A percentile compares a stretch with the other conserved stretches of the same genome.
phyloP scores from a whole-genome alignment of 2,888 invertebrate species.

The Drosophila algonquin region DNA sequence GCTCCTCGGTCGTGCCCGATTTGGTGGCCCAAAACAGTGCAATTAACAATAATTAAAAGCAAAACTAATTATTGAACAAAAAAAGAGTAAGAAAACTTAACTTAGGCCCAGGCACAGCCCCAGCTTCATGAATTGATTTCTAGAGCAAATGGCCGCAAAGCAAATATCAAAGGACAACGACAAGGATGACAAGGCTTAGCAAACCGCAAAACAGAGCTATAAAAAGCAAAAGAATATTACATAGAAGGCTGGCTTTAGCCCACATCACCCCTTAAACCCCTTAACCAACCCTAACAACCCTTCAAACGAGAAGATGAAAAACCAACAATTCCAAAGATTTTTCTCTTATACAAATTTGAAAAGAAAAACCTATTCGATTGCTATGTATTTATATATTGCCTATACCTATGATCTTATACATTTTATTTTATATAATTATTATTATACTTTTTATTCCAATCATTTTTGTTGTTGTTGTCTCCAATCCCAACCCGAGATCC shows the following conservation, averaged over 20 bases:
- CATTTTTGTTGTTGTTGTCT: conserved; percentile 25
- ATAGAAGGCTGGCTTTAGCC: not conserved
- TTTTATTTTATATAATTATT: conserved; percentile 28
- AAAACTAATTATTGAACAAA: not conserved
- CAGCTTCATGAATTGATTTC: not conserved
- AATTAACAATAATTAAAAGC: conserved; percentile 68
- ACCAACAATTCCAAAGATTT: conserved; percentile 65
- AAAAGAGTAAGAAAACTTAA: conserved; percentile 7
- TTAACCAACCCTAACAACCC: conserved; percentile 1
- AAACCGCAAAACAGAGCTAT: not conserved
- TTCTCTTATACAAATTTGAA: conserved; percentile 21
- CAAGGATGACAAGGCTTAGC: conserved; percentile 11
- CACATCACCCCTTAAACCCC: not conserved
- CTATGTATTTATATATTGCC: conserved; percentile 28
- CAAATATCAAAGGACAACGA: conserved; percentile 41
- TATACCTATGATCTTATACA: conserved; percentile 22
- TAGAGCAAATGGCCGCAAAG: not conserved
- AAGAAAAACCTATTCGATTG: conserved; percentile 31
- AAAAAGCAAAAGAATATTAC: not conserved
- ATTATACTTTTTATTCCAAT: conserved; percentile 15
- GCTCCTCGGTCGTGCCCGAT: conserved; percentile 79
- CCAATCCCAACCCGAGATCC: conserved; percentile 8
- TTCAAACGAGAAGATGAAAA: conserved; percentile 21
- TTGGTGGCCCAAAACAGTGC: conserved; percentile 74
- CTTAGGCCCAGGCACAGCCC: conserved; percentile 25